A percentile compares a stretch with the other conserved stretches of the same genome.
Conservation (phyloP, 2,113 vertebrate genomes). For the Bos javanicus region DNA sequence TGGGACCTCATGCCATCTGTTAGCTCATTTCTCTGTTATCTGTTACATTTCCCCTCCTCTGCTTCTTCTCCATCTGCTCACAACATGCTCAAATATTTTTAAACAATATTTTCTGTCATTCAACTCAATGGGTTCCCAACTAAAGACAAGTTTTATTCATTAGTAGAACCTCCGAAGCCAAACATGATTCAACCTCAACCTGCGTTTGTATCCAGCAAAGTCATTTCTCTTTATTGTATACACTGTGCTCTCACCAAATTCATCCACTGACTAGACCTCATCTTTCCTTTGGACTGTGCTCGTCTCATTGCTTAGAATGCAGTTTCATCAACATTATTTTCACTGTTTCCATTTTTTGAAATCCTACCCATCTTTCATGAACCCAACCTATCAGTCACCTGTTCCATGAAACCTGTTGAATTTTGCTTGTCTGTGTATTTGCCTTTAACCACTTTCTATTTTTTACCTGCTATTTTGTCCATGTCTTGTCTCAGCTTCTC, state of each 20-base stretch:
- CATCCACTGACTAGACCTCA: neutral
- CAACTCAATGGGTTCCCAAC: neutral
- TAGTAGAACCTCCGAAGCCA: neutral
- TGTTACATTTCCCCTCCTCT: neutral
- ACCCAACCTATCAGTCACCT: neutral
- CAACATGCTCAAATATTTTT: neutral
- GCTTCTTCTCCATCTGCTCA: neutral
- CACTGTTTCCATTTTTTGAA: neutral
- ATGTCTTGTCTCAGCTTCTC: neutral
- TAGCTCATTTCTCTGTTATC: neutral
- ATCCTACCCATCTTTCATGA: neutral
- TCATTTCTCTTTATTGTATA: neutral
- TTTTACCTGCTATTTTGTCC: neutral
- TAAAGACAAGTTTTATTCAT: neutral
- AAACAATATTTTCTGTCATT: neutral
- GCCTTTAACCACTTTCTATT: neutral
- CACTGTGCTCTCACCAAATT: neutral
- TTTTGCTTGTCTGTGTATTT: neutral
- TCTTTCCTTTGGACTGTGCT: neutral
- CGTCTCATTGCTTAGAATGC: neutral
- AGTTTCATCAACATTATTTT: neutral
- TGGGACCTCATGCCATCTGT: constrained; percentile 3
- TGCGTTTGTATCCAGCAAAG: neutral
- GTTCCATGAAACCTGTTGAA: neutral
- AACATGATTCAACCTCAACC: neutral